Base-by-base conservation (phyloP, 1,140 invertebrate genomes). In the Cotesia chilonis region DNA sequence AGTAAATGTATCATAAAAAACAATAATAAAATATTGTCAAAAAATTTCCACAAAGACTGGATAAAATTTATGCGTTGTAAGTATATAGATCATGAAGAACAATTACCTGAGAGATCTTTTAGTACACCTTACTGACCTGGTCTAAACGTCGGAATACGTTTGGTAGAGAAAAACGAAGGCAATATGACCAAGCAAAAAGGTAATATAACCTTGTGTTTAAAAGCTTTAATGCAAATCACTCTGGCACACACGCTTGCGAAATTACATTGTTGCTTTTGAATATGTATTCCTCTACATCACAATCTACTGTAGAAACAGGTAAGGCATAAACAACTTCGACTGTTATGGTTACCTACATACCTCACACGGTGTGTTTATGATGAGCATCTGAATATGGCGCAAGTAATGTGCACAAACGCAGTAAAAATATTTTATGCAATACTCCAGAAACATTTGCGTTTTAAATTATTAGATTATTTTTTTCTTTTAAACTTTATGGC, bases 261-360 rank as follows among this genome's bases (percentile, higher is more conserved):
- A 38, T 55, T 28, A 65, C 60, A 64, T 71, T 71, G 69, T 71
- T 63, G 69, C 17, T 38, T 35, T 14, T 38, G 28, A 37, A 57
- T 54, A 17, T 35, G 28, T 61, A 67, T 47, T 28, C 28, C 28
- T 28, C n/a, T 51, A 59, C 38, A 65, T 65, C 36, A 37, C 38
- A 12, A n/a, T 65, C 36, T 65, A 63, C 17, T 7, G 38, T 65
- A 61, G 37, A 64, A 64, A 47, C 41, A 47, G 60, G 41, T 71
- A 47, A 71, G 55, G 69, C 61, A 64, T 71, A 71, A 71, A 64
- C 38, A 37, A 71, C 47, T 61, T 20, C 9, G 60, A 60, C 36
- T 64, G 61, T 51, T 71, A 61, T 60, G 47, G 60, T 64, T 71
- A 64, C 20, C 60, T 71, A 64, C 51, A 71, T 60, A 70, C 68